Conservation (phyloP, 2,797 vertebrate genomes). For the Tragelaphus oryx region DNA sequence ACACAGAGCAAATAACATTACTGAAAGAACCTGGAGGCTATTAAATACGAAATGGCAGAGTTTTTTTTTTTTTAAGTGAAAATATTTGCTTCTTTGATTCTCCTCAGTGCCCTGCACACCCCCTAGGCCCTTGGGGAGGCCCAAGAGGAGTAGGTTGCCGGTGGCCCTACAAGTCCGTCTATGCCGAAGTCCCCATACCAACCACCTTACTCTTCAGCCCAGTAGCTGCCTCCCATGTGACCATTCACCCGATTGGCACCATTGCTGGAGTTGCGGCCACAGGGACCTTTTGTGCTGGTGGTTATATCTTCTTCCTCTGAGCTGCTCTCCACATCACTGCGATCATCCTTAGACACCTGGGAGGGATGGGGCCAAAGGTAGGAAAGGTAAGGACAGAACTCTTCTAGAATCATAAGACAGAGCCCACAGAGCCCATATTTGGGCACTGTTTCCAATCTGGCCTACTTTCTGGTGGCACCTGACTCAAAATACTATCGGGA, state of each 20-base stretch:
- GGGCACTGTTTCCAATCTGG: background rate
- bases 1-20: constrained; percentile 66
- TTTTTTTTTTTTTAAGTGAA: constrained; percentile 55
- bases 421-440: background rate
- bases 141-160: background rate
- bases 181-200: constrained; percentile 39
- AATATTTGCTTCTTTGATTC: constrained; percentile 66
- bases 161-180: constrained; percentile 60
- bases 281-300: constrained; percentile 74
- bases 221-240: constrained; percentile 80
- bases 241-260: constrained; percentile 91
- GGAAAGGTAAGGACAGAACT: constrained; percentile 6
- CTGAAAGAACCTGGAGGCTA: constrained; percentile 24
- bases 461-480: background rate
- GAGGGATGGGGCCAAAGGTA: constrained; percentile 54
- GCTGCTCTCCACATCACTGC: constrained; percentile 97
- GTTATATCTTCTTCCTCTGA: constrained; percentile 90
- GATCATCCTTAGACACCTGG: constrained; percentile 94
- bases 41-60: constrained; percentile 75
- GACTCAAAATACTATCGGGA: background rate
- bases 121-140: background rate
- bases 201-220: constrained; percentile 79
- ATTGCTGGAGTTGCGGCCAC: constrained; percentile 78
- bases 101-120: constrained; percentile 47
- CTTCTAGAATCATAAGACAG: background rate